Evolutionary conservation across 2,888 invertebrate genomes (phyloP).

Genomic region (Ischnus inquisitorius): DNA sequence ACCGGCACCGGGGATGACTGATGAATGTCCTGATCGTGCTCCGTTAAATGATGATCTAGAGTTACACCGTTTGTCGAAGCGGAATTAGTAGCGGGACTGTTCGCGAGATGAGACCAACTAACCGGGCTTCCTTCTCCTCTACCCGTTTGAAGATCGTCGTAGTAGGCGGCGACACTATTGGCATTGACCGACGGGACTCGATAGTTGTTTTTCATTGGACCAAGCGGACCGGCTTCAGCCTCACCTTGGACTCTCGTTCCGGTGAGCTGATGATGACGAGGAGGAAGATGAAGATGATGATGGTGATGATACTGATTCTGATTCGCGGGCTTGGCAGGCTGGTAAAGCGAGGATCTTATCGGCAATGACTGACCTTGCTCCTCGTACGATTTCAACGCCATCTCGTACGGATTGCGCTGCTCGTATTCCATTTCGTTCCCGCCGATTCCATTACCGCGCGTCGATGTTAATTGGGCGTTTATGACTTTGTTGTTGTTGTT

Average conservation of each 20-base stretch:
- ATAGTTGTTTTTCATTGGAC: constrained; percentile 57
- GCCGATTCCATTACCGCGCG: constrained; percentile 32
- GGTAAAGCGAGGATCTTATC: constrained; percentile 54
- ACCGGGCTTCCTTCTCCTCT: background rate
- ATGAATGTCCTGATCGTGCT: constrained; percentile 73
- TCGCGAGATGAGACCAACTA: background rate
- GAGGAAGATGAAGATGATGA: constrained; percentile 62
- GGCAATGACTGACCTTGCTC: constrained; percentile 55
- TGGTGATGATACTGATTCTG: constrained; percentile 70
- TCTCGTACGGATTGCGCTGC: constrained; percentile 57
- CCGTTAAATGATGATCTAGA: constrained; percentile 69
- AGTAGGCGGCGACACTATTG: constrained; percentile 24
- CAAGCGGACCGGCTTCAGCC: constrained; percentile 20
- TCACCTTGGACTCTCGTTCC: constrained; percentile 35
- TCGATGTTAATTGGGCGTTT: constrained; percentile 54
- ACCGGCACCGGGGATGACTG: constrained; percentile 59
- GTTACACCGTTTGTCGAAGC: constrained; percentile 52
- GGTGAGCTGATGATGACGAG: constrained; percentile 41
- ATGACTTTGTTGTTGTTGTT: constrained; percentile 45
- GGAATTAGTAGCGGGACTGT: constrained; percentile 15
- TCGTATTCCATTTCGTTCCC: constrained; percentile 41
- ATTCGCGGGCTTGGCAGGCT: constrained; percentile 45
- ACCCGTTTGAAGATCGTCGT: constrained; percentile 48
- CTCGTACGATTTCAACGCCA: constrained; percentile 45
- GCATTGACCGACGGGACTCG: constrained; percentile 55